Evolutionary conservation across 2,797 vertebrate genomes (phyloP), one percentile per base, ranked within the genome.

Genomic region (Valencia hispanica): DNA sequence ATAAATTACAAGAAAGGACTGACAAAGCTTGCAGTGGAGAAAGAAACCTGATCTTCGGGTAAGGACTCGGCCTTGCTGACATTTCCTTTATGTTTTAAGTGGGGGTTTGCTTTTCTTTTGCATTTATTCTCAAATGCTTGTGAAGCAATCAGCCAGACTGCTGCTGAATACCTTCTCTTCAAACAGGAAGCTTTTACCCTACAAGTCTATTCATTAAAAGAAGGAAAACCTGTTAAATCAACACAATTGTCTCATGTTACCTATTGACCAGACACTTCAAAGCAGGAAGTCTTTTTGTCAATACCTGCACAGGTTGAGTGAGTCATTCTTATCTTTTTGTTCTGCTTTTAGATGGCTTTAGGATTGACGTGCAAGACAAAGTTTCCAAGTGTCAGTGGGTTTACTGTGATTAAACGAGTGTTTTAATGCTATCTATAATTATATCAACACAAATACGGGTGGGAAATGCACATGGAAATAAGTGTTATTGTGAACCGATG

Each of bases 151-250:
- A 85, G 53, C 84, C 72, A 79, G 79, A 66, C 53, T 14, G 11
- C 5, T 47, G 45, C 78, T 80, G 71, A 92, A 89, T 74, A 55
- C 74, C 77, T 79, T 79, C 79, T 89, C 63, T 89, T 88, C 73
- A 87, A 84, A 92, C 88, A 90, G 81, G 85, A 89, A 86, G 88
- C 87, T 89, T 86, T 91, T 78, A 92, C 73, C 48, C 14, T 7
- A 41, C 68, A 59, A 70, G 45, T 36, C 83, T 78, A 77, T 87
- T 93, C 83, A 88, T 77, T 45, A 68, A 68, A 78, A 66, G 68
- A 47, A 81, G 63, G 72, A 36, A 74, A 79, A 85, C 79, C 71
- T 80, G 83, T 79, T 89, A 68, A 78, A 86, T 74, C 83, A 90
- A 91, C 87, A 90, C 73, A 20, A 34, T 73, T 70, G 81, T 80